Evolutionary conservation across 1,140 invertebrate genomes (phyloP), one percentile per base, ranked within the genome.

Genomic region (Zaprionus nigranus): DNA sequence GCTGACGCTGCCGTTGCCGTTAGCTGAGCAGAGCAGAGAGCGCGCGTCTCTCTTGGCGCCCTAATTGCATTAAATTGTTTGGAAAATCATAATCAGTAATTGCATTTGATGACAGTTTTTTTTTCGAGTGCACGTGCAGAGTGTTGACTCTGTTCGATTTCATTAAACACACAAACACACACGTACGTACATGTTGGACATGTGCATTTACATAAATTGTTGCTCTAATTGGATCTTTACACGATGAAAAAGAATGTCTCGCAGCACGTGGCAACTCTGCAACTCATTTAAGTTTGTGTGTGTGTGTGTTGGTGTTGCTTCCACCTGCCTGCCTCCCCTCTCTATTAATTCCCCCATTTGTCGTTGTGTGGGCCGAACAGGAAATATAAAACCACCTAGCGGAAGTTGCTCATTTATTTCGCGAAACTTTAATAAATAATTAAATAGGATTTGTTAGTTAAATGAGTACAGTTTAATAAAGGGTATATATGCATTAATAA

Each of bases 1-100:
- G 46, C 20, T 24, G 53, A 56, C 53, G 53, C 26, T 20, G n/a
- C 6, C 34, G 46, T 12, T 49, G 46, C 12, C 54, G 40, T 30
- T 38, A 34, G 70, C 43, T 49, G 34, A 11, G 12, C 53, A 28
- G 46, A 43, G 69, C 54, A 66, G 75, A 71, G 64, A 36, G 77
- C 75, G 68, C 81, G 67, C 66, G 54, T 13, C 78, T 81, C 84
- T 87, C 82, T 86, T 79, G 56, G 57, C 46, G 61, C 70, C 85
- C 75, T 90, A 90, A 90, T 90, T 85, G 85, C 79, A 90, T 90
- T 90, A 90, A 90, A 90, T 90, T 90, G 85, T 90, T 90, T 90
- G 85, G 81, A 90, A 90, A 90, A 90, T 90, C 79, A 90, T 90
- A 90, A 90, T 85, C 86, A 72, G 79, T 85, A 90, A 90, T 88